phyloP scores from a whole-genome alignment of 64 coral and sea anemone genomes.

The Montipora sp. region DNA sequence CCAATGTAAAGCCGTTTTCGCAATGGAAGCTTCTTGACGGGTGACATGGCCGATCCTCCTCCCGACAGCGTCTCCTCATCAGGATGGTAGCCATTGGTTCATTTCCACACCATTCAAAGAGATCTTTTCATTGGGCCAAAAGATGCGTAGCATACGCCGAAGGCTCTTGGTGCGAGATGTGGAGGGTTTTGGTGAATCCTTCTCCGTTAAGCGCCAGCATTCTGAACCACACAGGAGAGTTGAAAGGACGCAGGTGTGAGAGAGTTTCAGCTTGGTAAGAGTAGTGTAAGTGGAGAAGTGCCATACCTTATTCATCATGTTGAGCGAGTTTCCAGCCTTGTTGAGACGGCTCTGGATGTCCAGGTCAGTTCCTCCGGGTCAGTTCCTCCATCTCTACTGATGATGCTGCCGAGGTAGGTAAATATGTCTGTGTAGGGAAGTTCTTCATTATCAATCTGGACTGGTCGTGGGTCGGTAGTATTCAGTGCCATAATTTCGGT shows the following conservation, averaged over 20 bases:
- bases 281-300: slow-evolving; percentile 39
- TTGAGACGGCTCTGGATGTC: slow-evolving; percentile 52
- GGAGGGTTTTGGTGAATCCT: background rate
- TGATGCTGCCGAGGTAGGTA: slow-evolving; percentile 30
- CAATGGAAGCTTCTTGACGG: too few species aligned
- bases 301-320: background rate
- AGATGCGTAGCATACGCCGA: background rate
- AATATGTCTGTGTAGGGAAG: background rate
- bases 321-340: slow-evolving; percentile 38
- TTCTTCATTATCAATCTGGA: background rate
- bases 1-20: too few species aligned
- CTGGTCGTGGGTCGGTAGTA: background rate
- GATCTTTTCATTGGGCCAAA: slow-evolving; percentile 18
- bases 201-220: background rate
- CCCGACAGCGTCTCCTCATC: too few species aligned
- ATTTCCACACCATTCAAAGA: background rate
- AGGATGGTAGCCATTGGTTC: background rate
- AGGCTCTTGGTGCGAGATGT: slow-evolving; percentile 24
- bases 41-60: too few species aligned
- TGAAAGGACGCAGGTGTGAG: slow-evolving; percentile 35
- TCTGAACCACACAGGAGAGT: slow-evolving; percentile 50
- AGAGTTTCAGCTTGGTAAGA: slow-evolving; percentile 41
- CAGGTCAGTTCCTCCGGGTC: background rate
- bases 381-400: slow-evolving; percentile 23
- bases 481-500: slow-evolving; percentile 5